phyloP scores from a whole-genome alignment of 2,888 invertebrate genomes.

The Ecdyonurus torrentis region DNA sequence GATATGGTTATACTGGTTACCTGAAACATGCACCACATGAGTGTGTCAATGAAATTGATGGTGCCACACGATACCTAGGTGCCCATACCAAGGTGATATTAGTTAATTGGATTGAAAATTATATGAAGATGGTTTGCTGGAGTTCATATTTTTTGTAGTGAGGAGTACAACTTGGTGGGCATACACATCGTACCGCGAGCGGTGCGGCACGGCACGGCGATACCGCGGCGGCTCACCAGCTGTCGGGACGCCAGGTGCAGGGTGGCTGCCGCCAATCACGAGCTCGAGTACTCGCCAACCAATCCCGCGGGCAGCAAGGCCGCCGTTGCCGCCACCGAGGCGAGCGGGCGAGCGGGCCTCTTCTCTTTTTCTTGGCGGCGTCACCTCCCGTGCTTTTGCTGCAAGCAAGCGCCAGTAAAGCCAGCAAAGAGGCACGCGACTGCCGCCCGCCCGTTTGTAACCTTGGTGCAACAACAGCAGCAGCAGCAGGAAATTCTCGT shows the following conservation, averaged over 20 bases:
- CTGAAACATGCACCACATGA: no score
- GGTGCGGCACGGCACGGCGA: no score
- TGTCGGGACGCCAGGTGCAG: conserved; percentile 3
- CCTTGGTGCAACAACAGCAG: neutral
- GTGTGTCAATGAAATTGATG: no score
- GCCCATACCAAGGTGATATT: no score
- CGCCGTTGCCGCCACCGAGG: neutral
- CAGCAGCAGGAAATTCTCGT: neutral
- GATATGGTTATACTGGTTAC: no score
- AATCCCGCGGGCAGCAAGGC: neutral
- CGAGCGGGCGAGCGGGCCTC: no score
- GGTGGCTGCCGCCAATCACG: neutral
- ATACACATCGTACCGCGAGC: no score
- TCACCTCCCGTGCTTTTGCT: neutral
- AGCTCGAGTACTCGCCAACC: neutral
- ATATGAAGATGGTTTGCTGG: neutral
- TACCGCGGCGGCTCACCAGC: conserved; percentile 1
- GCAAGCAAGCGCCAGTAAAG: no score
- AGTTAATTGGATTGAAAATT: no score
- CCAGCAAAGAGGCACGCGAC: neutral
- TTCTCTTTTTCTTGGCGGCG: neutral
- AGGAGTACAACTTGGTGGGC: neutral
- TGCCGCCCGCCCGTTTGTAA: neutral
- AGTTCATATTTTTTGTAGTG: neutral
- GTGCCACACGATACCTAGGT: no score